Evolutionary conservation across 2,888 invertebrate species (phyloP), one percentile per base, ranked within the genome.

Genomic region (Micropterix aruncella): DNA sequence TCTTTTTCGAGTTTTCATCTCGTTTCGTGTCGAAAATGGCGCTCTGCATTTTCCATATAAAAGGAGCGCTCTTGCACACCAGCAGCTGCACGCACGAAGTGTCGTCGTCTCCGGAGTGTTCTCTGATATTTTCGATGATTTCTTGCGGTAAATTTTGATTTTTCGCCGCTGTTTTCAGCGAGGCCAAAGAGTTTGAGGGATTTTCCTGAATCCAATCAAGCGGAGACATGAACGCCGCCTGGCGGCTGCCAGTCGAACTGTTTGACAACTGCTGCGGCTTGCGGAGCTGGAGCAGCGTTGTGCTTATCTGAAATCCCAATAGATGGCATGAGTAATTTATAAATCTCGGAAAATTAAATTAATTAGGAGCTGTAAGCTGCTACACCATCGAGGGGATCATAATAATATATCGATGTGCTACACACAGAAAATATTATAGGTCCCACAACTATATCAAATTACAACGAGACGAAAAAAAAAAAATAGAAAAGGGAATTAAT

Each of bases 41-140:
- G 42, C 64, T 64, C 54, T 83, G 82, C 66, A 80, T 79, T 18
- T 76, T 75, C 66, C 72, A 70, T 52, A 83, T 72, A 37, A 82
- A 67, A 1, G 81, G 81, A 1, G 77, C 65, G 45, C 66, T 66
- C 58, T 81, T 81, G 56, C 83, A 83, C 48, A 82, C 57, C 15
- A 83, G 58, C 40, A 79, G 57, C 54, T 74, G 74, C 1, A 79
- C 56, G 52, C 80, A 80, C 16, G 70, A 70, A 0, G 69, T 71
- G 46, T 76, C 71, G 15, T 66, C 65, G 12, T 27, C 12, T 15
- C 68, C 67, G 2, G 62, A 60, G 48, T 61, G 46, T 48, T 63
- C 58, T 50, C 63, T 59, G 41, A 76, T 58, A 51, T 65, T 61
- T 4, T 70, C 27, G 5, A 27, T 27, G 12, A 27, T 27, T 27